These are phyloP conservation scores for Calonectris borealis DNA, from an alignment of 2,113 vertebrate species.

Conservation along the genomic window DNA sequence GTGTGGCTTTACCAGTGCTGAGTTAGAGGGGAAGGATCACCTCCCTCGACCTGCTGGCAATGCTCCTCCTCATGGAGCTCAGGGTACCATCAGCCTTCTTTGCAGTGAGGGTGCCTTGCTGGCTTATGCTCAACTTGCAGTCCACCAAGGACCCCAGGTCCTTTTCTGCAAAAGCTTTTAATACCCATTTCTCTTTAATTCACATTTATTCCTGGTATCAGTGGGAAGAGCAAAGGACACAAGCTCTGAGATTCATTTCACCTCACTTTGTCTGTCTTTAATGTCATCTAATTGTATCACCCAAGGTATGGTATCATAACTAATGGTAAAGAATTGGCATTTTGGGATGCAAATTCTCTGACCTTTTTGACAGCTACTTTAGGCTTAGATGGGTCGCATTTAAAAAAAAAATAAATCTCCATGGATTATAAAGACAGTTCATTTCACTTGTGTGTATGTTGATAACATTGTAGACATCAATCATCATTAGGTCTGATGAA, in stretches of 20 bases:
- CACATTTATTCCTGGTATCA: neutral
- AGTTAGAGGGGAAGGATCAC: neutral
- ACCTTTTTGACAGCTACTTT: neutral
- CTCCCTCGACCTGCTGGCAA: neutral
- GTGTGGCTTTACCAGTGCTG: neutral
- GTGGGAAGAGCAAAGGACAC: neutral
- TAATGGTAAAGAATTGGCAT: neutral
- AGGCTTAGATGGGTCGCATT: neutral
- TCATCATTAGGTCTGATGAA: neutral
- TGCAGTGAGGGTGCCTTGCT: neutral
- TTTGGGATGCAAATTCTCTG: neutral
- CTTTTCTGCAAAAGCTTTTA: neutral
- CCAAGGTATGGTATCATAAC: neutral
- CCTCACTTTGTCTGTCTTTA: neutral
- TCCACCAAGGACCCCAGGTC: neutral
- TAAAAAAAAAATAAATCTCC: neutral
- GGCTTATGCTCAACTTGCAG: neutral
- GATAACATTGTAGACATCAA: neutral
- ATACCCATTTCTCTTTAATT: neutral
- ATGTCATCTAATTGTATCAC: neutral
- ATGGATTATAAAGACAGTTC: neutral
- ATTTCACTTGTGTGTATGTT: neutral
- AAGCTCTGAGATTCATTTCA: neutral
- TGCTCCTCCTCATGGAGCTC: rapidly evolving
- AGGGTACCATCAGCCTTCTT: too few relatives aligned